Base-by-base conservation (phyloP, 1,140 invertebrate species). In the Aphelinus atriplicis region DNA sequence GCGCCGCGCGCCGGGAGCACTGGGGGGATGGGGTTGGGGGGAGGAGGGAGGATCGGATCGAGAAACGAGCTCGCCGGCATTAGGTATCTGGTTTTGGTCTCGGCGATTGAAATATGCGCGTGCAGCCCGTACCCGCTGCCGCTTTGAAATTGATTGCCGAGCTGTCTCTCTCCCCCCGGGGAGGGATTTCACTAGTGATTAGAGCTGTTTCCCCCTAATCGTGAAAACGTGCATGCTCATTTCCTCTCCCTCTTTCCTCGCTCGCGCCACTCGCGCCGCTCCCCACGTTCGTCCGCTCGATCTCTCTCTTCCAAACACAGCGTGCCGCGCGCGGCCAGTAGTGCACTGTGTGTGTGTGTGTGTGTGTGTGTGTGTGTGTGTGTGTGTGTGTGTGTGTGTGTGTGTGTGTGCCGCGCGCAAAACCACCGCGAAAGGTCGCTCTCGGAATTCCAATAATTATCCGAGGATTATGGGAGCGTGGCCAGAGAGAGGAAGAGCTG, bases 141-240 rank as follows among this genome's bases (percentile, higher is more conserved):
- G 61, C 67, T 75, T 70, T 58, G 66, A 75, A 75, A 75, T 70
- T 75, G 73, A 75, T 70, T 75, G 67, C 67, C n/a, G 9, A 3
- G 7, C 42, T 2, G 5, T 51, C 46, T 65, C 60, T 53, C 51
- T 53, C 26, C 0, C 26, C 26, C 26, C 26, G 26, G 26, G 26
- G 26, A 47, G 65, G 71, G 56, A 67, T 73, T 74, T 62, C 55
- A 67, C 58, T 70, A 75, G 70, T 75, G 69, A 70, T 70, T 70
- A 58, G 53, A 58, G 61, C 72, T 68, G 72, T 61, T 68, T 74
- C 65, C 50, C 72, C 50, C 72, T 74, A 70, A 70, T 70, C 73
- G 67, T 46, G 65, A 63, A 65, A 68, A 70, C 66, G 73, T 60
- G 60, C 57, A 9, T 45, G 1, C 55, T 58, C 55, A 26, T 68